Evolutionary conservation across 2,888 invertebrate genomes (phyloP).

Genomic region (Zaprionus obscuricornis): DNA sequence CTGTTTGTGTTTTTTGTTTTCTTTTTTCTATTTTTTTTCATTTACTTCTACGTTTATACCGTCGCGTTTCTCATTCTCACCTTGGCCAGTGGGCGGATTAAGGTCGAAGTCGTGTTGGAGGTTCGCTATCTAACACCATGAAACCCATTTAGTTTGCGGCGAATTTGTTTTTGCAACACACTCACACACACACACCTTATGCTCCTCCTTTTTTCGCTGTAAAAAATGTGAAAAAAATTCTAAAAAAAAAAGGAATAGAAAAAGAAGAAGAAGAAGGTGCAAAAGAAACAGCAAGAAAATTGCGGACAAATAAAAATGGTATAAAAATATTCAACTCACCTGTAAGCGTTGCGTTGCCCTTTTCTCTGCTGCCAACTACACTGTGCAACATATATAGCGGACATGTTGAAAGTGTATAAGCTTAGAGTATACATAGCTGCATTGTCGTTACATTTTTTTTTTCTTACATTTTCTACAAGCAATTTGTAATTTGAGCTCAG

Average conservation of each 20-base stretch:
- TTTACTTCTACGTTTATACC: constrained; percentile 36
- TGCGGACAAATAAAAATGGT: constrained; percentile 36
- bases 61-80: constrained; percentile 41
- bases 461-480: too few relatives aligned
- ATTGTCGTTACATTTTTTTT: too few relatives aligned
- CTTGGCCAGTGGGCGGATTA: constrained; percentile 19
- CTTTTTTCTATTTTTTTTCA: constrained; percentile 32
- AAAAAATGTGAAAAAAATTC: constrained; percentile 49
- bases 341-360: constrained; percentile 8
- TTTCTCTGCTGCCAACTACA: too few relatives aligned
- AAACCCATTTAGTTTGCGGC: constrained; percentile 66
- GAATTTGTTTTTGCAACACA: constrained; percentile 56
- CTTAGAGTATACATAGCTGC: too few relatives aligned
- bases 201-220: constrained; percentile 18
- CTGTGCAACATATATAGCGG: too few relatives aligned
- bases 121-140: constrained; percentile 60
- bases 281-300: constrained; percentile 10
- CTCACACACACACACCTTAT: constrained; percentile 25
- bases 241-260: constrained; percentile 12
- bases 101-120: constrained; percentile 4
- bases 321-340: constrained; percentile 49
- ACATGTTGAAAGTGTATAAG: too few relatives aligned
- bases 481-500: too few relatives aligned
- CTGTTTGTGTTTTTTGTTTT: too few relatives aligned
- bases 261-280: constrained; percentile 10